Conservation (phyloP, 2,888 invertebrate species). For the Hyalella azteca region DNA sequence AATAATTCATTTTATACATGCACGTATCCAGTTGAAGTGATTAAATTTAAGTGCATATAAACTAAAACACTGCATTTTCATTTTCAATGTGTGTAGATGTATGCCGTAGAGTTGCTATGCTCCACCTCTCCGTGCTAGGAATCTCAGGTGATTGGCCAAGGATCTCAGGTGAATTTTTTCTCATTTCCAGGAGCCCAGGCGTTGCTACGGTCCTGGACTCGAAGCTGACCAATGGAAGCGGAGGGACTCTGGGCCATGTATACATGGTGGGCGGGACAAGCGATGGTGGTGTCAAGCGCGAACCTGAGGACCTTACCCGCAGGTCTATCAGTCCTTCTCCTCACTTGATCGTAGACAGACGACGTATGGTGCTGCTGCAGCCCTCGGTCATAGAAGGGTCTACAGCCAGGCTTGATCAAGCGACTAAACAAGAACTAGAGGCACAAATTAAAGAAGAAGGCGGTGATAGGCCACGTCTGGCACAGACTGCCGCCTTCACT, state of each 20-base stretch:
- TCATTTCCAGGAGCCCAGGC: constrained; percentile 55
- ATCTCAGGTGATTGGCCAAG: constrained; percentile 42
- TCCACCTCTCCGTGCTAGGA: constrained; percentile 18
- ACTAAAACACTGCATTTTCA: no score
- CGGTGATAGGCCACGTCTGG: constrained; percentile 54
- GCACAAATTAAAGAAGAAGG: constrained; percentile 51
- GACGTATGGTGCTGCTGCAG: constrained; percentile 50
- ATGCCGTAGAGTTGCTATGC: no score
- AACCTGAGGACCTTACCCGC: constrained; percentile 58
- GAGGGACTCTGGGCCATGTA: constrained; percentile 21
- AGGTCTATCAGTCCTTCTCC: constrained; percentile 57
- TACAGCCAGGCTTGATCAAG: constrained; percentile 50
- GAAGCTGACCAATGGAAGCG: constrained; percentile 56
- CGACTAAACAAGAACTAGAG: constrained; percentile 56
- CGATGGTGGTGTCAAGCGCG: constrained; percentile 56
- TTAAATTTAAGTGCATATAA: no score
- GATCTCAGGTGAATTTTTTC: constrained; percentile 49
- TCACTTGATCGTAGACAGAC: constrained; percentile 54
- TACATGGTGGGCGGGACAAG: constrained; percentile 55
- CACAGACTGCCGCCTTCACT: constrained; percentile 48
- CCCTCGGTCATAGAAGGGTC: constrained; percentile 51
- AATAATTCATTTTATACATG: no score
- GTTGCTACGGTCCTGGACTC: constrained; percentile 52
- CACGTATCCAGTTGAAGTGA: no score
- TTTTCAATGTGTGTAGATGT: no score